Evolutionary conservation across 2,113 vertebrate species (phyloP), one percentile per base, ranked within the genome.

Genomic region (Oncorhynchus masou): DNA sequence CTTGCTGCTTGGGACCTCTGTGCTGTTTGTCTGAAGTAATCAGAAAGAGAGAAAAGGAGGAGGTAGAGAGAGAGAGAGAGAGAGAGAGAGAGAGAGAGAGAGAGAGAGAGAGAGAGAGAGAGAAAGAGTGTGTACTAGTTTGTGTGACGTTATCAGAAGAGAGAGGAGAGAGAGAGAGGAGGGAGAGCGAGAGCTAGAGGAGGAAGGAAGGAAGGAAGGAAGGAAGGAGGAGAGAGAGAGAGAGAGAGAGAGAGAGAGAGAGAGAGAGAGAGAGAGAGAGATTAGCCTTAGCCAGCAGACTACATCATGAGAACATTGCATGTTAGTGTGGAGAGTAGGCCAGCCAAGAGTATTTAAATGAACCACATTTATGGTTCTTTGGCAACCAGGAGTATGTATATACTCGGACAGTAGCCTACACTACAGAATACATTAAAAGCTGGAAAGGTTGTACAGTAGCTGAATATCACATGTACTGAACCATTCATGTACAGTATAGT

Each of bases 341-440:
- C 45, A 60, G n/a, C 66, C 51, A 60, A 13, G 12, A n/a, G 81
- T 78, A 87, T 86, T 83, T 54, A 81, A 49, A 25, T 11, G 6
- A 16, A 39, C 27, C 74, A 75, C 60, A 82, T 79, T 73, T 60
- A 34, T 2, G 39, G 20, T 19, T 67, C 51, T 81, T 79, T 74
- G 39, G 49, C 78, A 29, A 73, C 24, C 57, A 68, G 69, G 57
- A 31, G 39, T 1, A 19, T 71, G 7, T 24, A 74, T 27, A 66
- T 15, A 66, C 64, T 6, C 45, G 57, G 39, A 45, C 39, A 11
- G 2, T 45, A 45, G 39, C 39, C 39, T 45, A 54, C 16, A 5
- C 31, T 62, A 73, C 8, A 71, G 25, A 11, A 2, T 65, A 57
- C 67, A 13, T 65, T 65, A 13, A 66, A 45, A 27, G 15, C 15